Conservation (phyloP, 2,888 invertebrate genomes). For the Glaucopsyche alexis region DNA sequence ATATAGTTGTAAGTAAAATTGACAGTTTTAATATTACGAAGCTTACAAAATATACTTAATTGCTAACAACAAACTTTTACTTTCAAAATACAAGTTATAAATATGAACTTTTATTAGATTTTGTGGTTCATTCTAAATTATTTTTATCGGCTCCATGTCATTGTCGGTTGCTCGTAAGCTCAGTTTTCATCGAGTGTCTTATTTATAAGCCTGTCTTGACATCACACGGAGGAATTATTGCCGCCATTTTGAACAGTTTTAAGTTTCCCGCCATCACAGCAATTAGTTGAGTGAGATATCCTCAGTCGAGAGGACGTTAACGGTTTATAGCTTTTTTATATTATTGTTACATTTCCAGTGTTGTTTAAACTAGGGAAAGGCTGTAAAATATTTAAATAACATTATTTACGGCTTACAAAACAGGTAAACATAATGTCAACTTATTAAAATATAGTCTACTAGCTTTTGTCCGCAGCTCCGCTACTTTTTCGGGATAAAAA, state of each 20-base stretch:
- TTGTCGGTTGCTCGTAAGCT: slow-evolving; percentile 70
- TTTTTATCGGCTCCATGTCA: slow-evolving; percentile 43
- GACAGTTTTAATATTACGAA: too few relatives aligned
- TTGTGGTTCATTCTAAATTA: slow-evolving; percentile 4
- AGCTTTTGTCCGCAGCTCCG: too few relatives aligned
- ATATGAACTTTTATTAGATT: slow-evolving; percentile 8
- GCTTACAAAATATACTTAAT: not conserved
- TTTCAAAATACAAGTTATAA: not conserved
- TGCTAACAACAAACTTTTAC: not conserved
- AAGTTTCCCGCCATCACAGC: slow-evolving; percentile 73
- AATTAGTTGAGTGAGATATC: slow-evolving; percentile 80
- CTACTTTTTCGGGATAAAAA: too few relatives aligned
- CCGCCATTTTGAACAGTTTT: slow-evolving; percentile 63
- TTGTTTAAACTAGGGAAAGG: slow-evolving; percentile 27
- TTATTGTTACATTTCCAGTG: slow-evolving; percentile 39
- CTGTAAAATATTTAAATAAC: slow-evolving; percentile 1
- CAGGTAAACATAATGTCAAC: slow-evolving; percentile 11
- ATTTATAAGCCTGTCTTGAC: slow-evolving; percentile 72
- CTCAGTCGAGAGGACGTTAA: slow-evolving; percentile 64
- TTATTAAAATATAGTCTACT: not conserved
- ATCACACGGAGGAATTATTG: slow-evolving; percentile 68
- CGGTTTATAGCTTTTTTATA: slow-evolving; percentile 59
- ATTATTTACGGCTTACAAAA: not conserved
- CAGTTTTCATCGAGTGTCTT: slow-evolving; percentile 73
- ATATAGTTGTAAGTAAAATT: too few relatives aligned